Conservation (phyloP, 2,113 vertebrate genomes). For the Psilopsiagon aymara region DNA sequence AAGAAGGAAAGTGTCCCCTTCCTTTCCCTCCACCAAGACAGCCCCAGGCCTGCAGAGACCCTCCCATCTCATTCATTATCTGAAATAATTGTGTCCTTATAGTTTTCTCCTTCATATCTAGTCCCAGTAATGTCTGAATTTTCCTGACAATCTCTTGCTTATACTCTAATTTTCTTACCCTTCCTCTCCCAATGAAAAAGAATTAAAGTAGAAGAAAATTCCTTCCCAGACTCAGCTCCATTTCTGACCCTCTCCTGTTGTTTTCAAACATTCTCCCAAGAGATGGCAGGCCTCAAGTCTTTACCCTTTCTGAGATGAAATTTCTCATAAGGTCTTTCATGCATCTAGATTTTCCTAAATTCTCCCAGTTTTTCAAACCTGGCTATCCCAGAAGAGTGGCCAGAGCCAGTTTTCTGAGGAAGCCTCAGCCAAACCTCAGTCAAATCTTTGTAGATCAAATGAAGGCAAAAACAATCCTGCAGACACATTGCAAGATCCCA, state of each 20-base stretch:
- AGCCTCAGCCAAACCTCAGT: background rate
- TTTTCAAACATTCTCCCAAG: background rate
- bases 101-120: background rate
- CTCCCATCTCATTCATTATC: background rate
- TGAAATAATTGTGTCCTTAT: background rate
- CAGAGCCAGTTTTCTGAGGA: background rate
- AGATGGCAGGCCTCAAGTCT: background rate
- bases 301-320: background rate
- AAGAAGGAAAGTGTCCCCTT: background rate
- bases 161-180: background rate
- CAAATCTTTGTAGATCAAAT: background rate
- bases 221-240: background rate
- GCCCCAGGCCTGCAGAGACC: background rate
- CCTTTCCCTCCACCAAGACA: background rate
- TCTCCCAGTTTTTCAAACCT: background rate
- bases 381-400: background rate
- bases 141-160: background rate
- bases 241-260: background rate
- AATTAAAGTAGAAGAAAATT: background rate
- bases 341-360: background rate
- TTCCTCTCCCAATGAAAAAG: background rate
- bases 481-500: background rate
- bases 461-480: background rate
- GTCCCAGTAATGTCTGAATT: background rate
- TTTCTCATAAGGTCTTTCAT: background rate